Conservation (phyloP, 2,113 vertebrate species). For the Rhipidura dahli region DNA sequence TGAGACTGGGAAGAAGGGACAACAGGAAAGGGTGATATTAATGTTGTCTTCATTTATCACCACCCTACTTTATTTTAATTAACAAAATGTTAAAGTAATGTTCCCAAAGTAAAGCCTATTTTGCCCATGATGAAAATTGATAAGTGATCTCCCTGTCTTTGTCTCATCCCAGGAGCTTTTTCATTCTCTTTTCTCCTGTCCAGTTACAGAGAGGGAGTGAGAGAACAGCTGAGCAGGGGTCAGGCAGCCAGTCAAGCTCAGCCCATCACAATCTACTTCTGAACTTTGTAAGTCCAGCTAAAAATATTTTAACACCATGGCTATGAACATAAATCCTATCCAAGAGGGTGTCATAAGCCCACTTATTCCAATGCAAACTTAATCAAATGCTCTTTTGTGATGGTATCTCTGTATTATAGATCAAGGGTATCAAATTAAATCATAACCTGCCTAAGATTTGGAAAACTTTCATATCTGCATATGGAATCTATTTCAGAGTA, state of each 20-base stretch:
- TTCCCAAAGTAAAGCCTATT: not conserved
- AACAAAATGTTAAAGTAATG: not conserved
- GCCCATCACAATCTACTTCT: not conserved
- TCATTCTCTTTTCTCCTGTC: not conserved
- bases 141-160: not conserved
- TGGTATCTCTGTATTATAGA: not conserved
- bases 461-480: not conserved
- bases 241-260: not conserved
- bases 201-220: not conserved
- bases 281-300: not conserved
- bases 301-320: not conserved
- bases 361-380: not conserved
- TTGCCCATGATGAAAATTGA: not conserved
- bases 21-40: fast-evolving
- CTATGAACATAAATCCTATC: not conserved
- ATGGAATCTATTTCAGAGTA: not conserved
- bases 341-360: not conserved
- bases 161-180: not conserved
- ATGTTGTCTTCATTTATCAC: not conserved
- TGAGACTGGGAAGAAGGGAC: not conserved
- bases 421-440: not conserved
- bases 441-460: not conserved
- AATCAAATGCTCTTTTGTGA: not conserved
- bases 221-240: not conserved
- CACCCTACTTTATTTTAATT: not conserved